Evolutionary conservation across 2,888 invertebrate genomes (phyloP).

Genomic region (Aleiodes alternator): DNA sequence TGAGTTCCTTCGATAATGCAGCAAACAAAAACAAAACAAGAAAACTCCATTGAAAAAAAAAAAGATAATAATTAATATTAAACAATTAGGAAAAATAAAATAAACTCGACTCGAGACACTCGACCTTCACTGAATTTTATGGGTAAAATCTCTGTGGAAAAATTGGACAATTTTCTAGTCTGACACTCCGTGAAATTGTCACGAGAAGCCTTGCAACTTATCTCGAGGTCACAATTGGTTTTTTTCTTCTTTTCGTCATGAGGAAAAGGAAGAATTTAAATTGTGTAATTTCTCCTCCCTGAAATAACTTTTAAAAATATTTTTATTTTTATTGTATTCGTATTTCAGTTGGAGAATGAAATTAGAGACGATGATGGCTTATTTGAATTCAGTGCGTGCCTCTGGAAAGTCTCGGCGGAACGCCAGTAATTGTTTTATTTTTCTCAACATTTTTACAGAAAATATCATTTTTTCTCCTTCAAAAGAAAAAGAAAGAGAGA

Average conservation of each 20-base stretch:
- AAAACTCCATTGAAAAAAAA: slow-evolving; percentile 2
- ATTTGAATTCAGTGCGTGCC: slow-evolving; percentile 5
- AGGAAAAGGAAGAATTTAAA: neutral
- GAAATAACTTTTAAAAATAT: neutral
- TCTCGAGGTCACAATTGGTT: slow-evolving; percentile 38
- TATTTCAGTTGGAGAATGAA: slow-evolving; percentile 16
- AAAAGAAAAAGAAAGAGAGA: neutral
- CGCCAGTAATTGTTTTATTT: slow-evolving; percentile 19
- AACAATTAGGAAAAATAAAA: neutral
- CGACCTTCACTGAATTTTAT: slow-evolving; percentile 44
- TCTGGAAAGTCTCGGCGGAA: slow-evolving; percentile 24
- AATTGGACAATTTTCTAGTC: slow-evolving; percentile 51
- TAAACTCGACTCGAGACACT: neutral
- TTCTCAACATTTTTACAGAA: slow-evolving; percentile 3
- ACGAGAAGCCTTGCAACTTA: neutral
- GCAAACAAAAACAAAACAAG: slow-evolving; percentile 43
- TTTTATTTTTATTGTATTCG: neutral
- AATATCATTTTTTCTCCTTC: neutral
- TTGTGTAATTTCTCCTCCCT: neutral
- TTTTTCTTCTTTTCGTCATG: neutral
- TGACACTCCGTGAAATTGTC: slow-evolving; percentile 52
- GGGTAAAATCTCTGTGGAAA: slow-evolving; percentile 1
- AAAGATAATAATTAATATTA: slow-evolving; percentile 10
- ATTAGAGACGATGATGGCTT: slow-evolving; percentile 10
- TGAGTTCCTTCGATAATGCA: slow-evolving; percentile 79